Evolutionary conservation across 1,140 invertebrate genomes (phyloP), one percentile per base, ranked within the genome.

Genomic region (Adoxophyes honmai): DNA sequence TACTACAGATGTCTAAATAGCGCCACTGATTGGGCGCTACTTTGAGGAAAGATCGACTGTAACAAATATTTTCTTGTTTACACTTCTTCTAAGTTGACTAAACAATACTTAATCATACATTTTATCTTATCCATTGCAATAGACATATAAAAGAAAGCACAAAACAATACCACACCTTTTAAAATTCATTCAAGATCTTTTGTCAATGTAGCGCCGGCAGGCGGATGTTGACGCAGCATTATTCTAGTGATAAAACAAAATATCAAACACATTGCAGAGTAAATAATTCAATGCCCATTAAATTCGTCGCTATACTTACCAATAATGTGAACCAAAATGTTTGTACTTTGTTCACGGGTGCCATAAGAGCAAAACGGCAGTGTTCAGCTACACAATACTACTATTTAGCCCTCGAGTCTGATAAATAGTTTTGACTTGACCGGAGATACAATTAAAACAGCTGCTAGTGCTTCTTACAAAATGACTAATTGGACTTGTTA

Each of bases 321-420:
- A 67, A 68, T 59, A 73, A 63, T 52, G 71, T 81, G 75, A 84
- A 84, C 74, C 44, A 69, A 9, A 60, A 64, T 60, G 57, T 68
- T 80, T 86, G 83, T 86, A 86, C 83, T 86, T 70, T 70, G 75
- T 78, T 73, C 76, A 86, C 75, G 66, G 61, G 42, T 14, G 44
- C 51, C 35, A 21, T 55, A 39, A 56, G 51, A 38, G 34, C 51
- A 56, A 48, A 60, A 56, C 54, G 42, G 59, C 59, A 48, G 37
- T 60, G 48, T 11, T 55, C 33, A 48, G 53, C 59, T 48, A 55
- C 13, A 21, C 44, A 60, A 56, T 21, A 18, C n/a, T 53, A 6
- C 4, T 60, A 34, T 58, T 57, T 55, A 52, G 33, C 34, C 15
- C 21, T 28, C 21, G 21, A 28, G 21, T 28, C 21, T 28, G 21